Conservation (phyloP, 1,140 invertebrate species). For the Drosophila truncata region DNA sequence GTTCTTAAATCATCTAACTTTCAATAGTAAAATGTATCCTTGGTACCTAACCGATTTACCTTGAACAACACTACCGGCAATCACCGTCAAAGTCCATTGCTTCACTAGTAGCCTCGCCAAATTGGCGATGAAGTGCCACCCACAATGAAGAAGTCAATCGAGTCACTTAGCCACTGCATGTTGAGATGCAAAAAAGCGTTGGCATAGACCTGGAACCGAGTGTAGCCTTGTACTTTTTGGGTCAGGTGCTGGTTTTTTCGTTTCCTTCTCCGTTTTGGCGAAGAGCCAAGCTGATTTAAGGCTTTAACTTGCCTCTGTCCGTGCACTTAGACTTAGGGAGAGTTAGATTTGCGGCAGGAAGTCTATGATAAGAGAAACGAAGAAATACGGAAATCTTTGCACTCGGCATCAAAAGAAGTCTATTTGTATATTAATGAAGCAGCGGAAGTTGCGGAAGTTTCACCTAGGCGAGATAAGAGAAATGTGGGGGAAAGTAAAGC, state of each 20-base stretch:
- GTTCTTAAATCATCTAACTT: not conserved
- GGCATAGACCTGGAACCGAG: constrained; percentile 7
- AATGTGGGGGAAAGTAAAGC: constrained; percentile 5
- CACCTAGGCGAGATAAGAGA: constrained; percentile 5
- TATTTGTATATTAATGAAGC: constrained; percentile 29
- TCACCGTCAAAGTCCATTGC: constrained; percentile 48
- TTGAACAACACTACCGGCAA: constrained; percentile 21
- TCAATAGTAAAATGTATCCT: not conserved
- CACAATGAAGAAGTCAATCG: constrained; percentile 76
- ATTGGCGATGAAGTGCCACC: constrained; percentile 45
- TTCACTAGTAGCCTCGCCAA: constrained; percentile 18
- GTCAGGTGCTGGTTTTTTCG: constrained; percentile 8
- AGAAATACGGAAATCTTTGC: constrained; percentile 6
- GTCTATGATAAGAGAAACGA: constrained; percentile 52
- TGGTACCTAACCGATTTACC: too few relatives aligned
- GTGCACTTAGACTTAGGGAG: constrained; percentile 45
- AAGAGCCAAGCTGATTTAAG: constrained; percentile 69
- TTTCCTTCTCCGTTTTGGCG: constrained; percentile 44
- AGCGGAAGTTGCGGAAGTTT: constrained; percentile 26
- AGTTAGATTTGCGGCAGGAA: constrained; percentile 73
- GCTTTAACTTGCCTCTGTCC: constrained; percentile 51
- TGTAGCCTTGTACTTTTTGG: constrained; percentile 25
- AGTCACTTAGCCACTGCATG: constrained; percentile 63
- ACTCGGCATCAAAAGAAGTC: constrained; percentile 25
- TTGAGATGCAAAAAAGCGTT: constrained; percentile 60